phyloP scores from a whole-genome alignment of 2,113 vertebrate genomes.

The Pristiophorus japonicus region DNA sequence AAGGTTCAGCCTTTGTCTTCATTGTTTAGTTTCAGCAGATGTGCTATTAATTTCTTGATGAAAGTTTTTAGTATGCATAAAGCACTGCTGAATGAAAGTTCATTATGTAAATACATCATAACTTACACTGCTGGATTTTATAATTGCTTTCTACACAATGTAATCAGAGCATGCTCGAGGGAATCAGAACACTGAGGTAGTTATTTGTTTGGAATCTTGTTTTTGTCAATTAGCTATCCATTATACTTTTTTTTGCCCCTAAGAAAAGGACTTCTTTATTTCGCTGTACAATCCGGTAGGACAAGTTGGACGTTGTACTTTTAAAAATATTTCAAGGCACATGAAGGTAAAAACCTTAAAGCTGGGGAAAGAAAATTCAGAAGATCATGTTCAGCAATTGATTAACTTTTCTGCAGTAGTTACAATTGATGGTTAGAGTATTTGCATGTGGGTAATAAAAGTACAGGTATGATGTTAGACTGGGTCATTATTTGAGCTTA shows the following conservation, averaged over 20 bases:
- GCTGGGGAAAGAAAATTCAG: not conserved
- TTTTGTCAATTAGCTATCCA: not conserved
- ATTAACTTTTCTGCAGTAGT: not conserved
- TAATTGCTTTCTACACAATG: not conserved
- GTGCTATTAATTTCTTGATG: not conserved
- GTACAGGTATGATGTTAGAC: not conserved
- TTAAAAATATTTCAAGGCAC: not conserved
- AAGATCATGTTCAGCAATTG: not conserved
- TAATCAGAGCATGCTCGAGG: not conserved
- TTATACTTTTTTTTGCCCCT: not conserved
- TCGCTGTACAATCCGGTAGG: not conserved
- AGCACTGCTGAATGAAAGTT: not conserved
- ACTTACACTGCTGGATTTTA: not conserved
- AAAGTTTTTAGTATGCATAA: not conserved
- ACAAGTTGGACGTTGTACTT: not conserved
- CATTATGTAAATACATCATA: not conserved
- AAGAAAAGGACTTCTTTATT: not conserved
- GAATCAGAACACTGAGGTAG: not conserved
- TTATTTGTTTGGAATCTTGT: not conserved
- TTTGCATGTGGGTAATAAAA: not conserved
- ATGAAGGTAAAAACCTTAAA: not conserved
- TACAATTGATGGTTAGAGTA: not conserved
- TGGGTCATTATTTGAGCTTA: not conserved
- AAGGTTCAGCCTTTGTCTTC: not conserved
- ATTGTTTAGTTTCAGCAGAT: not conserved